Evolutionary conservation across 1,140 invertebrate species (phyloP), one percentile per base, ranked within the genome.

Genomic region (Lanistes nyassanus): DNA sequence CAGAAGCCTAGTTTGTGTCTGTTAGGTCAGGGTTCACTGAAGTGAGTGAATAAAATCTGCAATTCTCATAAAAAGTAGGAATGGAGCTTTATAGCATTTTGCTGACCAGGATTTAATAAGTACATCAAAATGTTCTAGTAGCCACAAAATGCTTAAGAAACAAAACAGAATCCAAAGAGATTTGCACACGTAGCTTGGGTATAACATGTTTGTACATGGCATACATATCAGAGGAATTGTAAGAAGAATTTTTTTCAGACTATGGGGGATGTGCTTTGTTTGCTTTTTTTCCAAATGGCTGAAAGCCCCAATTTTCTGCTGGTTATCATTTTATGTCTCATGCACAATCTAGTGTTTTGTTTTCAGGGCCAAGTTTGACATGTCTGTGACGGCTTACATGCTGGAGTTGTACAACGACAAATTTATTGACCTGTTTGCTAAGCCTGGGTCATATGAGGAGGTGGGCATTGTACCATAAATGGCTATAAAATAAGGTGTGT

Each of bases 361-460:
- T 3, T 80, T 53, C 77, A 88, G 87, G 77, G 62, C 58, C 23
- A 88, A 87, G 82, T 86, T 84, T 74, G 71, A 65, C 9, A 83
- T 85, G 72, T 77, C 19, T 1, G 82, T 88, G 2, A 76, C 81
- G 13, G 68, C 77, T 19, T 88, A 88, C 76, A 88, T 88, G 87
- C 47, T 88, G 80, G 87, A 88, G 77, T 80, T 88, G 68, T 88
- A 88, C 78, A 88, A 88, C 77, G 87, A 88, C 9, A 85, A 85
- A 74, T 79, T 88, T 19, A 82, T 88, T 55, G 87, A 88, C 76
- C 75, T 88, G 76, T 87, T 85, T 78, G 82, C 79, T 47, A 83
- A 81, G 58, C 79, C 84, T 36, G 82, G 81, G 34, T 67, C 56
- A 9, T 76, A 71, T 53, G 81, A 81, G 79, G 85, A 87, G 77